Conservation (phyloP, 2,797 vertebrate genomes). For the Pangasius djambal region DNA sequence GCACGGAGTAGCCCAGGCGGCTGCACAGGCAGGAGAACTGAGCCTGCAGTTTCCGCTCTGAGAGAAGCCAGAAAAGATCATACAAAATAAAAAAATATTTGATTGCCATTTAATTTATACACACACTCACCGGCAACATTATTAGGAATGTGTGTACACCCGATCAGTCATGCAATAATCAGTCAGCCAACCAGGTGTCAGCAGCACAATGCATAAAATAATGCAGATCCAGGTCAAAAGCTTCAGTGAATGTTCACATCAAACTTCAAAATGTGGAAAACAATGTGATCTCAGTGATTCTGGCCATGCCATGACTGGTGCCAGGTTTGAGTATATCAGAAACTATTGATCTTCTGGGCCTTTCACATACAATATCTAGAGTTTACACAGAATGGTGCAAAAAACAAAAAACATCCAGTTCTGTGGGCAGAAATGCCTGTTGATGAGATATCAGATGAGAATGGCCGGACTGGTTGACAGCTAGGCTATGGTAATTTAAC, state of each 20-base stretch:
- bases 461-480: background rate
- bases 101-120: background rate
- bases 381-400: too few species aligned
- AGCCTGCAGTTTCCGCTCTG: conserved; percentile 58
- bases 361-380: too few species aligned
- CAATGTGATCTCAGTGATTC: too few species aligned
- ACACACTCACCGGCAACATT: background rate
- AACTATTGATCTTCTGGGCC: too few species aligned
- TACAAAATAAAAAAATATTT: background rate
- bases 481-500: background rate
- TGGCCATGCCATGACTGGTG: too few species aligned
- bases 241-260: background rate
- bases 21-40: conserved; percentile 57
- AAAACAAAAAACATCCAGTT: too few species aligned
- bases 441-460: background rate
- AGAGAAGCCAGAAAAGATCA: background rate
- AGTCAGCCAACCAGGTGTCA: background rate
- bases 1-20: conserved; percentile 58
- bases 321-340: too few species aligned
- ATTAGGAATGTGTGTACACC: background rate
- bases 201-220: background rate
- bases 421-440: too few species aligned
- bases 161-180: background rate
- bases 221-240: background rate
- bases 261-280: too few species aligned